phyloP scores from a whole-genome alignment of 2,113 vertebrate species.

The Coturnix japonica region DNA sequence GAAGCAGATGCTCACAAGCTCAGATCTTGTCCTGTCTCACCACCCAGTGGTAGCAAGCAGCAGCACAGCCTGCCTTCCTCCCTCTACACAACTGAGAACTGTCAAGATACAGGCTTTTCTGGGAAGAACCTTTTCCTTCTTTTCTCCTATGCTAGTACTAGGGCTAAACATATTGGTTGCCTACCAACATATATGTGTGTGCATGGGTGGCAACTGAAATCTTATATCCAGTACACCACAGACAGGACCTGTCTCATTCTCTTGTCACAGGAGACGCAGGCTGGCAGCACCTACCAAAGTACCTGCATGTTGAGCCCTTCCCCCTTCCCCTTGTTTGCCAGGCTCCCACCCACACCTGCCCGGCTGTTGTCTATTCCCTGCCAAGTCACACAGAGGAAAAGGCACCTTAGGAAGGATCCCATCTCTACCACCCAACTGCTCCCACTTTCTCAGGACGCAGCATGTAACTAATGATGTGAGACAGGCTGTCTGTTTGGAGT shows the following conservation, averaged over 20 bases:
- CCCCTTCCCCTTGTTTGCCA: rapidly evolving
- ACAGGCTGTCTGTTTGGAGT: background rate
- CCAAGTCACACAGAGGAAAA: background rate
- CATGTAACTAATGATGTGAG: background rate
- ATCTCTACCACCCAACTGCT: too few relatives aligned
- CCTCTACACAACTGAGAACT: background rate
- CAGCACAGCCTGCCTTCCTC: slow-evolving; percentile 1
- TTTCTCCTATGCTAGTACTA: background rate
- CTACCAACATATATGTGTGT: background rate
- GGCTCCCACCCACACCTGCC: background rate
- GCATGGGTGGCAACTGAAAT: background rate
- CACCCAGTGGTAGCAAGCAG: slow-evolving; percentile 26
- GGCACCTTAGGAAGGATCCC: background rate
- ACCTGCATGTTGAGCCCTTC: rapidly evolving
- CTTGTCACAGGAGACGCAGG: rapidly evolving
- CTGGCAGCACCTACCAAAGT: background rate
- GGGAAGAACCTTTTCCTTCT: background rate
- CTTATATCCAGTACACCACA: rapidly evolving
- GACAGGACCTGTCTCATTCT: background rate
- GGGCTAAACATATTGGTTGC: background rate
- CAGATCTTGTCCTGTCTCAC: slow-evolving; percentile 15
- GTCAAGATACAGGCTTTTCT: background rate
- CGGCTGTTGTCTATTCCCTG: rapidly evolving
- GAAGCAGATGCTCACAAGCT: background rate
- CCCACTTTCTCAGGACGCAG: background rate